Evolutionary conservation across 1,140 invertebrate species (phyloP).

Genomic region (Lordiphosa mommai): DNA sequence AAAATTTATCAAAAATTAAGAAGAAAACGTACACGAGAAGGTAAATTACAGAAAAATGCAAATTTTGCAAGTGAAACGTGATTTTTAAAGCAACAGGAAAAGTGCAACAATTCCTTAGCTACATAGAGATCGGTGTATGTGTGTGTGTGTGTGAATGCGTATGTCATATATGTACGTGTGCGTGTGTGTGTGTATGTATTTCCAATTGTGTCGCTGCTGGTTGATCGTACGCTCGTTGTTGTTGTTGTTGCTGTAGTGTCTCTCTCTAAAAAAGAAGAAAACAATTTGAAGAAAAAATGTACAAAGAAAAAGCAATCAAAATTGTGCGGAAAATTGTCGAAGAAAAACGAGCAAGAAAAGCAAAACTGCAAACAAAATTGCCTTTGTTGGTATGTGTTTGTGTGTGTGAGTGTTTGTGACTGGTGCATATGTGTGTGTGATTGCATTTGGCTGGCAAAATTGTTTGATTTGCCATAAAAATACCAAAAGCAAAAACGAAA

Average conservation of each 20-base stretch:
- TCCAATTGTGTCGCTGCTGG: slow-evolving; percentile 54
- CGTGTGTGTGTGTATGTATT: slow-evolving; percentile 33
- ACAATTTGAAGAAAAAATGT: slow-evolving; percentile 34
- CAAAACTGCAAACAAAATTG: slow-evolving; percentile 6
- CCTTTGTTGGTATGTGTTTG: slow-evolving; percentile 32
- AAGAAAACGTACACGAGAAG: slow-evolving; percentile 2
- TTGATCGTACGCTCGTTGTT: slow-evolving; percentile 22
- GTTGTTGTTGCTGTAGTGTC: too few relatives aligned
- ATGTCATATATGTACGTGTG: slow-evolving; percentile 35
- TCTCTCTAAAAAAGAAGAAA: slow-evolving; percentile 47
- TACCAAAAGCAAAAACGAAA: slow-evolving; percentile 23
- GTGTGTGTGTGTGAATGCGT: slow-evolving; percentile 19
- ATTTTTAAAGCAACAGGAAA: slow-evolving; percentile 26
- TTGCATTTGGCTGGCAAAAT: slow-evolving; percentile 10
- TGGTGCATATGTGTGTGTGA: slow-evolving; percentile 30
- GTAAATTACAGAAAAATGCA: slow-evolving; percentile 54
- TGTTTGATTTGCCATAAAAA: slow-evolving; percentile 35
- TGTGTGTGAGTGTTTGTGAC: slow-evolving; percentile 32
- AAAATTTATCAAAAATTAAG: too few relatives aligned
- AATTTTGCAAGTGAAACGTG: slow-evolving; percentile 28
- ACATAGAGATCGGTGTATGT: slow-evolving; percentile 7
- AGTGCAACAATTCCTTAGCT: slow-evolving; percentile 19
- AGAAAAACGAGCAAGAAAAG: slow-evolving; percentile 31
- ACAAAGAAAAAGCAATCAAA: slow-evolving; percentile 37
- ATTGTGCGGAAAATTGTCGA: slow-evolving; percentile 37